Conservation (phyloP, 2,797 vertebrate species). For the Thunnus albacares region DNA sequence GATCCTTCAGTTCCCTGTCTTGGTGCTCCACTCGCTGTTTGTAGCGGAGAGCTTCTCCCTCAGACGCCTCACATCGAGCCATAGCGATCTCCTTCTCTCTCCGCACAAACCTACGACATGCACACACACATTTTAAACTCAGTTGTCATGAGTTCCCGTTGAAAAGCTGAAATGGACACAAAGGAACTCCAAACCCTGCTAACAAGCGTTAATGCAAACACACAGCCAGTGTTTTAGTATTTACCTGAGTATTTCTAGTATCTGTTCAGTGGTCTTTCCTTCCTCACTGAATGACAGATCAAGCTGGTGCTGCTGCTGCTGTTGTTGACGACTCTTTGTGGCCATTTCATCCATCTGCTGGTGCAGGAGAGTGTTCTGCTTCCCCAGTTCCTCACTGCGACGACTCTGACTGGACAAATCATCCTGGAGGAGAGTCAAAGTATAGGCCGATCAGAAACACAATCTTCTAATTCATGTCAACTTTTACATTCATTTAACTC, state of each 20-base stretch:
- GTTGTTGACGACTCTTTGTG: constrained; percentile 80
- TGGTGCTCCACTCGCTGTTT: constrained; percentile 93
- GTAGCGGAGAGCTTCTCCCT: constrained; percentile 92
- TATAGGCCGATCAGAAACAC: constrained; percentile 8
- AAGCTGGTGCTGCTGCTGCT: constrained; percentile 69
- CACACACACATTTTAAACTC: neutral
- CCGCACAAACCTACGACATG: constrained; percentile 91
- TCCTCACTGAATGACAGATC: constrained; percentile 94
- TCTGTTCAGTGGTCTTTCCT: constrained; percentile 94
- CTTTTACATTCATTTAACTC: too few species aligned
- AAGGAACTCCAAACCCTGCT: neutral
- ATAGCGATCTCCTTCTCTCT: constrained; percentile 96
- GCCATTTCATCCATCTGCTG: constrained; percentile 96
- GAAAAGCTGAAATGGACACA: too few species aligned
- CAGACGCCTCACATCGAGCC: constrained; percentile 91
- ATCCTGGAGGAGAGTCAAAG: constrained; percentile 83
- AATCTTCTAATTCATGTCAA: neutral
- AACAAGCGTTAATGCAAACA: neutral
- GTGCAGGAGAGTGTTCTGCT: constrained; percentile 93
- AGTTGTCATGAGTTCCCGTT: neutral
- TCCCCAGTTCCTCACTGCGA: constrained; percentile 90
- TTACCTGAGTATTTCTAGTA: constrained; percentile 97
- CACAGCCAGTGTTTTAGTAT: constrained; percentile 1
- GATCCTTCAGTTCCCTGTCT: constrained; percentile 92
- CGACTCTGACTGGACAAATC: constrained; percentile 87